Evolutionary conservation across 2,888 invertebrate species (phyloP), one percentile per base, ranked within the genome.

Genomic region (Urechis unicinctus): DNA sequence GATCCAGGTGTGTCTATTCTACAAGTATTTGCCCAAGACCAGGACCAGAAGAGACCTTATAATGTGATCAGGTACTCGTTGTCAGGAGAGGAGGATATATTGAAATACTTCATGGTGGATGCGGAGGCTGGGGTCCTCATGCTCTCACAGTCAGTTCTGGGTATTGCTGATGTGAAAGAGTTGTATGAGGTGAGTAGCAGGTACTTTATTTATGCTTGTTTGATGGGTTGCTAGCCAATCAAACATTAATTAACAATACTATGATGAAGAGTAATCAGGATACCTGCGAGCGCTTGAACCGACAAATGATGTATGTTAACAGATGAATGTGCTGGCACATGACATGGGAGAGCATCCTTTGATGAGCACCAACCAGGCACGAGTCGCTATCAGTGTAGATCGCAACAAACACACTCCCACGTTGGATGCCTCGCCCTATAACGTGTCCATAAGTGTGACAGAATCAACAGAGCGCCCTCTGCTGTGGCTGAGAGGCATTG

Each of bases 21-120:
- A 3, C 56, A 43, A 41, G 60, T 64, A 5, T 31, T 9, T 2
- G 65, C 63, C 22, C 31, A 41, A 21, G 65, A 65, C 44, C 24
- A 52, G 17, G 63, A 64, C 41, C 41, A 50, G 2, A 52, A 62
- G 58, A 17, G 45, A n/a, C 64, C 64, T 9, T 64, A 61, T 53
- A 64, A 64, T 41, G 30, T 49, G 26, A 24, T 63, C 22, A 29
- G 47, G 2, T 64, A 63, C 55, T 28, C 30, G n/a, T 36, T 63
- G 45, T 17, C 49, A 9, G 60, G 55, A 17, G 49, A 55, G 17
- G 42, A 48, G 5, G 49, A 47, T 6, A 41, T 58, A n/a, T 26
- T 59, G 41, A 30, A 56, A 42, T 72, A 61, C 59, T 70, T 72
- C 57, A 58, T 56, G 50, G 62, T 71, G 1, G 62, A 68, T 29